Evolutionary conservation across 2,113 vertebrate species (phyloP).

Genomic region (Arvicanthis niloticus): DNA sequence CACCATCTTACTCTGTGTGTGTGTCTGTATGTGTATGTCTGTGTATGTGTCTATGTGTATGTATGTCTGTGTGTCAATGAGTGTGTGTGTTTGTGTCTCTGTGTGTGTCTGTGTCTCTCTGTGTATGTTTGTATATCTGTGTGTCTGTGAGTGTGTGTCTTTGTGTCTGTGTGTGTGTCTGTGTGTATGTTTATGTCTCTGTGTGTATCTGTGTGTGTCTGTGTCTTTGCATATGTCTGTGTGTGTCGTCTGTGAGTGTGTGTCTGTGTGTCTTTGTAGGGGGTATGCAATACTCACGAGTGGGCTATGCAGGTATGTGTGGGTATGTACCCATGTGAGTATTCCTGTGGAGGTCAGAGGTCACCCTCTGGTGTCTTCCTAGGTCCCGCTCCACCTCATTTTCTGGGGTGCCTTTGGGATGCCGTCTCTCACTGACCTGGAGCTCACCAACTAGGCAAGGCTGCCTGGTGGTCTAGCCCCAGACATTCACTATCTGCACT

Average conservation of each 20-base stretch:
- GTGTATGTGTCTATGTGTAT: neutral
- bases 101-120: too few relatives aligned
- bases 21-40: neutral
- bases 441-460: neutral
- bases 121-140: neutral
- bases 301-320: neutral
- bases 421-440: neutral
- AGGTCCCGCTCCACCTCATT: neutral
- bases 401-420: neutral
- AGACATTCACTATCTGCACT: too few relatives aligned
- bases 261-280: neutral
- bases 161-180: too few relatives aligned
- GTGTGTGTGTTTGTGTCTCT: too few relatives aligned
- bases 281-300: neutral
- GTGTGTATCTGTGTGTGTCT: too few relatives aligned
- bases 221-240: neutral
- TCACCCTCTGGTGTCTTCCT: neutral
- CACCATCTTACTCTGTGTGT: neutral
- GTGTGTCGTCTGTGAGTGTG: neutral
- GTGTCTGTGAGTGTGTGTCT: neutral
- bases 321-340: neutral
- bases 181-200: too few relatives aligned
- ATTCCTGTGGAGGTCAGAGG: neutral
- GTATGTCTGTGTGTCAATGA: too few relatives aligned
- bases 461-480: neutral